Evolutionary conservation across 2,797 vertebrate genomes (phyloP).

Genomic region (Tolypeutes matacus): DNA sequence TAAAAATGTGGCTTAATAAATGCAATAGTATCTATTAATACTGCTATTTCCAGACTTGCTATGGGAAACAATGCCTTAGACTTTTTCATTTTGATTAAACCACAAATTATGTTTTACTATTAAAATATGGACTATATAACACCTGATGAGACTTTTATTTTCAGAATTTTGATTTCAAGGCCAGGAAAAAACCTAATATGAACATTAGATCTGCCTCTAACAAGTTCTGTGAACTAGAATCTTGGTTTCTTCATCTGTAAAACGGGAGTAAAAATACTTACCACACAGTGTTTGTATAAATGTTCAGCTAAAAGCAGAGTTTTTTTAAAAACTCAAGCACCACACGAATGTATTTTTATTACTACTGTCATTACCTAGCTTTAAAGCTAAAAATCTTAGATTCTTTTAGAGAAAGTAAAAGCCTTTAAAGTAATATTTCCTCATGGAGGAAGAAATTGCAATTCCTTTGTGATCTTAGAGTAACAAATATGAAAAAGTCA

Average conservation of each 20-base stretch:
- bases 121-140: background rate
- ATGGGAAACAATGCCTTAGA: background rate
- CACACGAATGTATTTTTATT: background rate
- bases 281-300: background rate
- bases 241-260: background rate
- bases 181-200: background rate
- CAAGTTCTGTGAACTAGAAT: background rate
- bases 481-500: conserved; percentile 11
- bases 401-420: background rate
- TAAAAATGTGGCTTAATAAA: conserved; percentile 2
- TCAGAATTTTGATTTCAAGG: background rate
- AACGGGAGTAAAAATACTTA: background rate
- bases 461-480: background rate
- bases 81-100: conserved; percentile 51
- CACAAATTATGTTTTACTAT: conserved; percentile 34
- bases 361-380: background rate
- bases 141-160: background rate
- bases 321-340: background rate
- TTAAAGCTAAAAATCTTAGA: conserved; percentile 46
- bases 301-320: background rate
- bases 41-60: background rate
- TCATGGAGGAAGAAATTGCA: background rate
- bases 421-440: conserved; percentile 31
- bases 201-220: background rate
- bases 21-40: background rate